Base-by-base conservation (phyloP, 2,888 invertebrate species). In the Notodonta ziczac region DNA sequence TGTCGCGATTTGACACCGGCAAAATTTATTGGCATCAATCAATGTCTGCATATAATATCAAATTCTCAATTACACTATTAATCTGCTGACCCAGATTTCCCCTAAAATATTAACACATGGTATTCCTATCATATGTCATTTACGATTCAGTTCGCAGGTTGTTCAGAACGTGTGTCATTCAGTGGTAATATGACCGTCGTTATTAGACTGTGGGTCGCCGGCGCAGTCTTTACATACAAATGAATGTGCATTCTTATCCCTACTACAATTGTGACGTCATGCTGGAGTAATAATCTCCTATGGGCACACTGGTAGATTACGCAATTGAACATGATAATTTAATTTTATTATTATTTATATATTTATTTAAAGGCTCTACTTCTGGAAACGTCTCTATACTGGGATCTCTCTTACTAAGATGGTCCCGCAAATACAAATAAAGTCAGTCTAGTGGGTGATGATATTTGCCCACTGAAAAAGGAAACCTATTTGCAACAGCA, bases 211-310 rank as follows among this genome's bases (percentile, higher is more conserved):
- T 79, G 76, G 84, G 68, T 71, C 77, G 73, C 72, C 69, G 73
- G 76, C 76, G 78, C 78, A 75, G 73, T 78, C 82, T 83, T 81
- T 78, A 83, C 88, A 90, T 91, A 89, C 85, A 85, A 90, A 91
- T 89, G 84, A 85, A 82, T 69, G 72, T 78, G 76, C 78, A 82
- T 81, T 80, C 78, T 78, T 77, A 71, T 65, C 66, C 69, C 72
- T 73, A 69, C 70, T 74, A 76, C 67, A 78, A 73, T 69, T 70
- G 73, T 80, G 77, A 70, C 73, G 78, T 80, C 76, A 81, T 77
- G 66, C 68, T 73, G 73, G 72, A 72, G 76, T 70, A 74, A 72
- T 70, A 70, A 14, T 69, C 66, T 62, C 56, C 59, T 54, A 58
- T 48, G 51, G n/a, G 55, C 50, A 13, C 35, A 35, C 35, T 13